Base-by-base conservation (phyloP, 1,140 invertebrate species). In the Coelopa frigida region DNA sequence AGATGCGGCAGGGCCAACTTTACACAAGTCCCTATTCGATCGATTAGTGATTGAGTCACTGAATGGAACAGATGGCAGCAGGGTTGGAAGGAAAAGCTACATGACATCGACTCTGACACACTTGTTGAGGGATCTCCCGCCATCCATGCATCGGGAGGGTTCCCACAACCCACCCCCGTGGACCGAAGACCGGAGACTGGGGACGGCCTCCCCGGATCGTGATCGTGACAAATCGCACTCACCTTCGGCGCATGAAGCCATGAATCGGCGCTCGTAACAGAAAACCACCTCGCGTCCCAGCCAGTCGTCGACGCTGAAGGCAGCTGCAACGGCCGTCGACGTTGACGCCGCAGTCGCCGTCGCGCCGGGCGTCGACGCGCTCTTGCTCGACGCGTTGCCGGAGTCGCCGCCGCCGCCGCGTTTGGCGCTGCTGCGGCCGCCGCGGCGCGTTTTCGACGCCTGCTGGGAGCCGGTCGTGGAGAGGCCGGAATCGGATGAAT, bases 221-320 rank as follows among this genome's bases (percentile, higher is more conserved):
- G n/a, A n/a, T n/a, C n/a, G n/a, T n/a, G n/a, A n/a, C n/a, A n/a
- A n/a, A n/a, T n/a, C n/a, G n/a, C n/a, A 12, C 41, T 43, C 29
- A 50, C 48, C 48, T 50, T 50, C 48, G 36, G 17, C 43, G 48
- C 31, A 35, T 35, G 43, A 50, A 50, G 48, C 40, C 23, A 37
- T 46, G 21, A 27, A 41, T 21, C 38, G 36, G 15, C 21, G 27
- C 18, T 46, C 38, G 31, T 41, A 50, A 36, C 26, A 39, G n/a
- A 41, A 41, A 18, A 37, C 44, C 43, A 45, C 29, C 26, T 50
- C 38, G 36, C 23, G 31, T 33, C 32, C 37, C 18, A 50, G 42
- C 43, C 43, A 50, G 42, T 50, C 38, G 22, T 50, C 38, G 21
- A 46, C 31, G n/a, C 29, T 18, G 31, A 33, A 42, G 15, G 24